phyloP scores from a whole-genome alignment of 92 coral and sea anemone species.

The Micromussa lordhowensis region DNA sequence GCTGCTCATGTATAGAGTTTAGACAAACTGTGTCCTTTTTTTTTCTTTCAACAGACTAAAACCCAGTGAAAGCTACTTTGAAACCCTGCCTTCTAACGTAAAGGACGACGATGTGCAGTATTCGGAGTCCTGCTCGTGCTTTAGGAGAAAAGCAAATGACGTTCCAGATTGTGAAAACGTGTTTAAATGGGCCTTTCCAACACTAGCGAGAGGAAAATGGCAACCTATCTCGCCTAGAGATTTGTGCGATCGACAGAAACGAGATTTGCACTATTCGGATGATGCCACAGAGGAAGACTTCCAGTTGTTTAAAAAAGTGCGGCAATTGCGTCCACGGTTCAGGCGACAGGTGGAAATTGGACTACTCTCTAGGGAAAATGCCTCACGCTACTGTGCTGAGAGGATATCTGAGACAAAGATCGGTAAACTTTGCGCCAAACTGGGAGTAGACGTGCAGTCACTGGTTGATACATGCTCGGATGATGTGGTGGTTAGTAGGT shows the following conservation, averaged over 20 bases:
- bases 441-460: neutral
- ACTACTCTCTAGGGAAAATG: neutral
- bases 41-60: neutral
- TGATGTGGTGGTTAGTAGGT: neutral
- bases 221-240: neutral
- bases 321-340: neutral
- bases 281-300: conserved; percentile 8
- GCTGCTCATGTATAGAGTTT: too few species aligned
- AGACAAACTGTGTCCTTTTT: too few species aligned
- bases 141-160: too few species aligned
- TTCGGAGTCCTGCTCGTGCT: neutral
- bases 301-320: neutral
- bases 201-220: neutral
- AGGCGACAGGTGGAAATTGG: neutral
- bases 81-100: neutral
- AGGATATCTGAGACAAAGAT: conserved; percentile 5
- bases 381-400: neutral
- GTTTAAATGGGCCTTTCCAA: neutral
- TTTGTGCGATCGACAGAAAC: neutral
- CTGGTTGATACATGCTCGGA: neutral
- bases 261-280: neutral
- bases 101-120: neutral
- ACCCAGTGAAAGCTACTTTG: neutral
- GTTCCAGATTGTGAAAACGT: neutral
- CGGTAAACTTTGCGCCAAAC: conserved; percentile 17